These are phyloP conservation scores for Sthenelais limicola DNA, from an alignment of 2,888 invertebrate species.

Conservation along the genomic window DNA sequence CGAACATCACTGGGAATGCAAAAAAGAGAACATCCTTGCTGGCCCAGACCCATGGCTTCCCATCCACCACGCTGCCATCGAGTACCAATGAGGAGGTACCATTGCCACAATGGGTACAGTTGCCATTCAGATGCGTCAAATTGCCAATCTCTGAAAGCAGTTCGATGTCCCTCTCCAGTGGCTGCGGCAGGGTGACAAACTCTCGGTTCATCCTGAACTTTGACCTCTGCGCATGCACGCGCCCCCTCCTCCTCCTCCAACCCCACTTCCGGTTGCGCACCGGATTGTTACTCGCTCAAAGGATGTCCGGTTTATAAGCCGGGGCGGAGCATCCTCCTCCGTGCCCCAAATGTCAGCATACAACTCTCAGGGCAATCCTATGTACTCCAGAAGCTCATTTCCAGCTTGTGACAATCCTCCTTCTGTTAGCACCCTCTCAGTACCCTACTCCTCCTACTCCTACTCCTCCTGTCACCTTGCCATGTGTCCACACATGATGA, in stretches of 20 bases:
- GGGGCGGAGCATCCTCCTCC: no score
- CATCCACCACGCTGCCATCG: conserved; percentile 4
- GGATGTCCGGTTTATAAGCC: neutral
- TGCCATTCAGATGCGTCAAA: conserved; percentile 23
- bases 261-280: neutral
- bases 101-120: conserved; percentile 26
- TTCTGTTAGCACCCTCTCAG: no score
- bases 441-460: no score
- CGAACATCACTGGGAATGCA: conserved; percentile 60
- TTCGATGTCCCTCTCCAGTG: conserved; percentile 46
- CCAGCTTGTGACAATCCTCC: no score
- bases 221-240: neutral
- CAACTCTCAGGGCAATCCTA: no score
- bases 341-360: no score
- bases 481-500: no score
- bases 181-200: conserved; percentile 46
- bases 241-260: neutral
- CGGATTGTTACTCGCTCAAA: neutral
- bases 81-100: neutral
- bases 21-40: conserved; percentile 44
- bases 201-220: conserved; percentile 29
- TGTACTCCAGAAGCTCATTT: no score
- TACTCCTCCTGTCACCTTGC: no score
- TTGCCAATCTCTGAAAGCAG: conserved; percentile 42
- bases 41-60: conserved; percentile 39